Conservation (phyloP, 1,140 invertebrate genomes). For the Neodiprion virginianus region DNA sequence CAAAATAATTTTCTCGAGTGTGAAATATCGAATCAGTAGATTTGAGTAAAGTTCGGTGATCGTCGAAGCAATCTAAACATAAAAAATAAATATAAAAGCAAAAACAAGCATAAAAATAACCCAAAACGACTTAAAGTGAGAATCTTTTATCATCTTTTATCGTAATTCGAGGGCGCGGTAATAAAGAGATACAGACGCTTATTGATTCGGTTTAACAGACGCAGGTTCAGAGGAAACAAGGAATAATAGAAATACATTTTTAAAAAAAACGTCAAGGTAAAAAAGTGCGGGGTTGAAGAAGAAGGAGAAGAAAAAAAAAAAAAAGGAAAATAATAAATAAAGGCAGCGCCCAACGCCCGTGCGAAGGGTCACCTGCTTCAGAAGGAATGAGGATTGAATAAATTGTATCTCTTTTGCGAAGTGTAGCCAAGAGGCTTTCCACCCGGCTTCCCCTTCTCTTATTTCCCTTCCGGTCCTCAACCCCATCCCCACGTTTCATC, state of each 20-base stretch:
- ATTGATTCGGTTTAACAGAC: not conserved
- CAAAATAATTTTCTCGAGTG: too few relatives aligned
- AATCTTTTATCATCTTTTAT: too few relatives aligned
- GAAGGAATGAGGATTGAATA: constrained; percentile 1
- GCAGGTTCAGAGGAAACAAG: not conserved
- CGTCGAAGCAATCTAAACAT: too few relatives aligned
- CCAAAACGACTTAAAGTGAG: too few relatives aligned
- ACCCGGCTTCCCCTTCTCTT: not conserved
- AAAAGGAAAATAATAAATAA: not conserved
- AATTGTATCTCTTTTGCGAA: not conserved
- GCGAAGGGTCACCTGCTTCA: not conserved
- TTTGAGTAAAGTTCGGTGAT: too few relatives aligned
- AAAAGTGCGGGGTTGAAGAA: not conserved
- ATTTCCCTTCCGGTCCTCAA: too few relatives aligned
- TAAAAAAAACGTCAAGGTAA: too few relatives aligned
- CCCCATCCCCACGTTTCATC: too few relatives aligned
- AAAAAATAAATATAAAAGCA: too few relatives aligned
- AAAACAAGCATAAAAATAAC: too few relatives aligned
- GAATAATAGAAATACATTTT: not conserved
- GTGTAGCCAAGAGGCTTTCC: not conserved
- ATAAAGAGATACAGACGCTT: not conserved
- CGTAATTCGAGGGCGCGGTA: too few relatives aligned
- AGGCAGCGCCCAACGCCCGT: not conserved
- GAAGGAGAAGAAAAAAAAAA: not conserved
- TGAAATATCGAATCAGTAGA: too few relatives aligned